Percentiles rank a stretch among this genome's conserved stretches.
phyloP scores from a whole-genome alignment of 2,888 invertebrate species.

The Ormyrus nitidulus region DNA sequence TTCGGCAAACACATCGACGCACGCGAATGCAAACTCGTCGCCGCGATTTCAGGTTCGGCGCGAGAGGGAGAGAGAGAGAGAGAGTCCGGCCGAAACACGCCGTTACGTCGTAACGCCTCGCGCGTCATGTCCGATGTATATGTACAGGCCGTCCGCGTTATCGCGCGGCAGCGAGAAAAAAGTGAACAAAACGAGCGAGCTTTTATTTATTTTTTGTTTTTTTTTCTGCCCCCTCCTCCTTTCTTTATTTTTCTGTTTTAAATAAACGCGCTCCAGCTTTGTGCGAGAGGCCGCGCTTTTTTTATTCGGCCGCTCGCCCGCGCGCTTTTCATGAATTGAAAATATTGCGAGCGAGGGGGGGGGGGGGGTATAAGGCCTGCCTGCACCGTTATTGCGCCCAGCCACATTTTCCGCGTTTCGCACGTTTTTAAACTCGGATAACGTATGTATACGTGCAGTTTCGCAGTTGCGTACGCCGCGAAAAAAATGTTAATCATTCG shows the following conservation, averaged over 20 bases:
- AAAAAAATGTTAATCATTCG: conserved; percentile 48
- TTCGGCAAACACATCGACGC: conserved; percentile 44
- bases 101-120: conserved; percentile 50
- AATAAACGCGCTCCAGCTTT: conserved; percentile 22
- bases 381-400: conserved; percentile 32
- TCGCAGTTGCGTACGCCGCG: background rate
- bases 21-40: background rate
- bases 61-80: background rate
- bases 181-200: background rate
- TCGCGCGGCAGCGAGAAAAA: conserved; percentile 15
- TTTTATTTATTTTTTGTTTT: background rate
- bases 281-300: background rate
- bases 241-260: conserved; percentile 18
- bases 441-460: conserved; percentile 22
- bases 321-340: conserved; percentile 43
- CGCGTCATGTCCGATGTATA: conserved; percentile 38
- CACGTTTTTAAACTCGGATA: conserved; percentile 46
- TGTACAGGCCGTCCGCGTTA: conserved; percentile 28
- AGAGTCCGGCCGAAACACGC: conserved; percentile 32
- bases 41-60: conserved; percentile 21
- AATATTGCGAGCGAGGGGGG: conserved; percentile 36
- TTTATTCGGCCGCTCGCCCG: background rate
- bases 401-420: conserved; percentile 51
- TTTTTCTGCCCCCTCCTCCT: background rate
- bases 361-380: no score